A percentile compares a stretch with the other conserved stretches of the same genome.
These are phyloP conservation scores for Drosophila longiperda DNA, from an alignment of 2,888 invertebrate species.

Conservation along the genomic window DNA sequence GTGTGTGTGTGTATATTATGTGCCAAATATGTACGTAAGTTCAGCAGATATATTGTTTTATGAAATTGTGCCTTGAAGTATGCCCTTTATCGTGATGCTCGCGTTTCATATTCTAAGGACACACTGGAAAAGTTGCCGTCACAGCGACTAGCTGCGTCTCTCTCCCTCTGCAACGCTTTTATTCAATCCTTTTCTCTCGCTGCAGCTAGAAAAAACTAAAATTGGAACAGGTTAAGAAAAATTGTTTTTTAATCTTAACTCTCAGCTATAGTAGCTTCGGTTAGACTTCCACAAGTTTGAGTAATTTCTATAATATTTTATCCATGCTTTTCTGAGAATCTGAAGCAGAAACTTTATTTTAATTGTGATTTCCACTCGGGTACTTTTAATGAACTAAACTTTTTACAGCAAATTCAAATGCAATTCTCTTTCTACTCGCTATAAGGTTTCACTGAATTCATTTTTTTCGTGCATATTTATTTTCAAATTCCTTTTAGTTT, in stretches of 20 bases:
- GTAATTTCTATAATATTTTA: not conserved
- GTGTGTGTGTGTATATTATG: conserved; percentile 8
- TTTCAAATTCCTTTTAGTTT: not conserved
- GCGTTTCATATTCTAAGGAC: conserved; percentile 71
- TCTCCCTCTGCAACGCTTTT: not conserved
- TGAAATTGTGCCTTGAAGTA: conserved; percentile 59
- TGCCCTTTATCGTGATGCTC: conserved; percentile 62
- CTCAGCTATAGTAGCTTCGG: not conserved
- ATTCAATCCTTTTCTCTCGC: not conserved
- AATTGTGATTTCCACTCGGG: not conserved
- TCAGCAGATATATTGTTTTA: conserved; percentile 60
- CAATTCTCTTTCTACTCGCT: not conserved
- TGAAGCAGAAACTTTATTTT: not conserved
- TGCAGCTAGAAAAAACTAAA: not conserved
- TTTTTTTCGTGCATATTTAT: not conserved
- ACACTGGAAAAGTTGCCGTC: conserved; percentile 55
- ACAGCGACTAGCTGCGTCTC: conserved; percentile 11
- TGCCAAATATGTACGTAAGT: not conserved
- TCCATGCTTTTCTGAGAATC: not conserved
- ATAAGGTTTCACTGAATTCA: not conserved
- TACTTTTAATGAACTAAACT: not conserved
- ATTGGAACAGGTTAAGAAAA: not conserved
- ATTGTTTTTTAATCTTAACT: not conserved
- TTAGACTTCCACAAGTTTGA: not conserved
- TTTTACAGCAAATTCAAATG: not conserved